Evolutionary conservation across 2,888 invertebrate genomes (phyloP).

Genomic region (Fragum fragum): DNA sequence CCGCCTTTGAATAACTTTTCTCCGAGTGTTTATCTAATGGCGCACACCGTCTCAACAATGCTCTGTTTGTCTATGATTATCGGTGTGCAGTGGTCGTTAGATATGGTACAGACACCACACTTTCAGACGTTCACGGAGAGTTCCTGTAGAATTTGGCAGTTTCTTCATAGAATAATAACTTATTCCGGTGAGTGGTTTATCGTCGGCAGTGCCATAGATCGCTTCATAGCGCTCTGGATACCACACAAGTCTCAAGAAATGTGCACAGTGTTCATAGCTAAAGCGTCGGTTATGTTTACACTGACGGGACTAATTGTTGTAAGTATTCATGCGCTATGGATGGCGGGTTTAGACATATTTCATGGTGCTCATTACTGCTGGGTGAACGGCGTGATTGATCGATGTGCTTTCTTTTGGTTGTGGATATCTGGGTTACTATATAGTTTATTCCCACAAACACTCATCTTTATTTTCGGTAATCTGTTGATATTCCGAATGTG

Average conservation of each 20-base stretch:
- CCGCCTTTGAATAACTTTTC: constrained; percentile 70
- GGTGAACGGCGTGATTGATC: background rate
- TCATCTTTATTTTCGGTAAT: constrained; percentile 72
- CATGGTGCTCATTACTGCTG: background rate
- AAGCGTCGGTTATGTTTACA: constrained; percentile 72
- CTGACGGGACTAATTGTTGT: constrained; percentile 76
- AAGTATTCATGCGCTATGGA: constrained; percentile 83
- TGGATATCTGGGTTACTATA: constrained; percentile 78
- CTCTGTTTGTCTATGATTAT: constrained; percentile 71
- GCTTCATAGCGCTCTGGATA: constrained; percentile 75
- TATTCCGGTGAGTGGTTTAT: constrained; percentile 80
- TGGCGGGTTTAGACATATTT: constrained; percentile 56
- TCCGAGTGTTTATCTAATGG: constrained; percentile 75
- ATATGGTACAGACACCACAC: constrained; percentile 62
- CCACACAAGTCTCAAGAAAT: constrained; percentile 70
- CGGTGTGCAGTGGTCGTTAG: constrained; percentile 75
- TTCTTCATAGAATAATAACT: constrained; percentile 73
- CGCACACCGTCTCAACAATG: constrained; percentile 74
- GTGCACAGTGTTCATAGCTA: constrained; percentile 81
- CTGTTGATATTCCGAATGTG: constrained; percentile 68
- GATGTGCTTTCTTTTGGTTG: constrained; percentile 71
- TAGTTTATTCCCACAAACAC: constrained; percentile 74
- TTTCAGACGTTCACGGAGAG: constrained; percentile 74
- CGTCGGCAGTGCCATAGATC: constrained; percentile 78
- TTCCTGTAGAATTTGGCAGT: constrained; percentile 79